phyloP scores from a whole-genome alignment of 2,888 invertebrate species.

The Drosophila testacea region DNA sequence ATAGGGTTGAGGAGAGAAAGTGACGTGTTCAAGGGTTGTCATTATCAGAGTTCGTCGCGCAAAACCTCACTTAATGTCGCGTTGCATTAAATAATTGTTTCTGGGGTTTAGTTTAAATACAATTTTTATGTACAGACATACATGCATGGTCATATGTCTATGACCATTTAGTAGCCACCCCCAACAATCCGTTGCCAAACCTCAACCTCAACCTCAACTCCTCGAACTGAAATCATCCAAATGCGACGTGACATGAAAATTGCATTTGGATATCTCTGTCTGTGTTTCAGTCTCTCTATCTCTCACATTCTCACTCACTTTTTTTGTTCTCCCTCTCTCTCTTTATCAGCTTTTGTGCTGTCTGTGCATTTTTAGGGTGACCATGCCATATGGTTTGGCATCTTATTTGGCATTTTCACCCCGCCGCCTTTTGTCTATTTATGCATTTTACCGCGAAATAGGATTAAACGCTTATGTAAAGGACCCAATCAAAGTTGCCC shows the following conservation, averaged over 20 bases:
- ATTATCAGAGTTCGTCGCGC: conserved; percentile 52
- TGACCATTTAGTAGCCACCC: conserved; percentile 60
- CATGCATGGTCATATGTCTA: conserved; percentile 26
- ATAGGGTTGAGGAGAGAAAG: background rate
- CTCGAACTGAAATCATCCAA: conserved; percentile 44
- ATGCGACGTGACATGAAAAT: conserved; percentile 78
- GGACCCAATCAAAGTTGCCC: conserved; percentile 81
- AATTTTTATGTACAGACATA: conserved; percentile 46
- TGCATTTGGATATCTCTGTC: conserved; percentile 55
- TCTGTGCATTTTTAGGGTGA: conserved; percentile 47
- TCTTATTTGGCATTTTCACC: conserved; percentile 39
- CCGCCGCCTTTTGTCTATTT: conserved; percentile 76
- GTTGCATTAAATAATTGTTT: conserved; percentile 77
- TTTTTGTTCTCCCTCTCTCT: background rate
- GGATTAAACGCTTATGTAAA: conserved; percentile 83
- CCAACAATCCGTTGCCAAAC: conserved; percentile 2
- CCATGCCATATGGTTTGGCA: conserved; percentile 57
- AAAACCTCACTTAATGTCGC: conserved; percentile 73
- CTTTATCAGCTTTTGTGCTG: conserved; percentile 23
- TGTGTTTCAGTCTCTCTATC: conserved; percentile 18
- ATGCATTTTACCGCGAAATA: conserved; percentile 84
- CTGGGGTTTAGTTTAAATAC: conserved; percentile 70
- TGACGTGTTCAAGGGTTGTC: conserved; percentile 53
- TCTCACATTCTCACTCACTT: background rate
- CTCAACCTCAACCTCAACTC: conserved; percentile 1